Evolutionary conservation across 1,140 invertebrate species (phyloP).

Genomic region (Zaprionus kolodkinae): DNA sequence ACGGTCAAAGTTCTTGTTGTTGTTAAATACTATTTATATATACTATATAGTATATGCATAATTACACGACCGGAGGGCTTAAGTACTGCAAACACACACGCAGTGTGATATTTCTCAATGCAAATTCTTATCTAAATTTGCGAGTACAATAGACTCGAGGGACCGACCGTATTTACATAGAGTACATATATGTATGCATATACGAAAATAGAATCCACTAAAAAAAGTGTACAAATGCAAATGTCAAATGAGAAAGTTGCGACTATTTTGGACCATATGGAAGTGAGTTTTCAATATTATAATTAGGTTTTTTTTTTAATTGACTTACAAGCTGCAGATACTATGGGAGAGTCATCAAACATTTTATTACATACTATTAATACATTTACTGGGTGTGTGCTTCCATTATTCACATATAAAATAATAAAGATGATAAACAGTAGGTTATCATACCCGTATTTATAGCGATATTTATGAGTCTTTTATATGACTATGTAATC

Average conservation of each 20-base stretch:
- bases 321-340: background rate
- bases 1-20: slow-evolving; percentile 37
- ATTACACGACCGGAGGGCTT: slow-evolving; percentile 9
- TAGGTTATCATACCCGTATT: background rate
- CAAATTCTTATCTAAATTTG: slow-evolving; percentile 44
- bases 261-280: slow-evolving; percentile 4
- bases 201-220: slow-evolving; percentile 28
- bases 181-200: background rate
- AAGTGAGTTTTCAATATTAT: background rate
- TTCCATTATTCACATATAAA: background rate
- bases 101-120: slow-evolving; percentile 7
- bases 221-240: slow-evolving; percentile 19
- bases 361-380: background rate
- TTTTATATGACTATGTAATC: background rate
- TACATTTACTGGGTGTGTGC: background rate
- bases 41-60: slow-evolving; percentile 5
- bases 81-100: background rate
- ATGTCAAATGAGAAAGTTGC: slow-evolving; percentile 16
- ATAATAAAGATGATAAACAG: background rate
- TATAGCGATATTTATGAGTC: background rate
- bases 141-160: slow-evolving; percentile 7
- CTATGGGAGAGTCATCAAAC: background rate
- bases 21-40: background rate
- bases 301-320: background rate
- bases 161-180: background rate